Base-by-base conservation (phyloP, 2,888 invertebrate species). In the Embidobia sp. region DNA sequence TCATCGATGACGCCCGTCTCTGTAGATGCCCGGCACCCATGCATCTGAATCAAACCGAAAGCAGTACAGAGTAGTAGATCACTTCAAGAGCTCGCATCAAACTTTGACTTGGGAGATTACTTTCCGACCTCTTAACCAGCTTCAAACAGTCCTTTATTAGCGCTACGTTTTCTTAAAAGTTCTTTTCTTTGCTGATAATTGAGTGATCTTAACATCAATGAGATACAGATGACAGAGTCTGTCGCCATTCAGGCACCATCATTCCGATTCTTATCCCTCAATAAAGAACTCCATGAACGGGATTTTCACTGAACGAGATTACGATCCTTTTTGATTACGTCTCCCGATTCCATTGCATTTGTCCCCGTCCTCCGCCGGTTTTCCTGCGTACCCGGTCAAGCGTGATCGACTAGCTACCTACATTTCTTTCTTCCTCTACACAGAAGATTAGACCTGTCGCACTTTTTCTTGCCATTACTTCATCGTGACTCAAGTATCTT, bases 301-400 rank as follows among this genome's bases (percentile, higher is more conserved):
- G 55, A 53, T 70, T 75, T 69, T 53, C 57, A 49, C 42, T 44
- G 59, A 70, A 57, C 55, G 46, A 73, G 55, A 70, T 78, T 74
- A 74, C 70, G 70, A 78, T 78, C 66, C 49, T 63, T 78, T 78
- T 70, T 78, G 70, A 78, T 78, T 77, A 48, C 53, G 33, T 72
- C 66, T 64, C 46, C 51, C 66, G 53, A 63, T 72, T 61, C 55
- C 55, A 53, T 59, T 61, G 77, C 63, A 48, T 33, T 22, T 59
- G n/a, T 15, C 27, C 44, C 19, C 46, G 15, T 48, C 27, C 64
- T 15, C 11, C 19, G 7, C 7, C 49, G 33, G 44, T 64, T 53
- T 74, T 64, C 48, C 67, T 42, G 64, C 66, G 48, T 42, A 40
- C 31, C 37, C 55, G 67, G 48, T 63, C 61, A 69, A 72, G 76